Evolutionary conservation across 2,113 vertebrate genomes (phyloP).

Genomic region (Bujurquina vittata): DNA sequence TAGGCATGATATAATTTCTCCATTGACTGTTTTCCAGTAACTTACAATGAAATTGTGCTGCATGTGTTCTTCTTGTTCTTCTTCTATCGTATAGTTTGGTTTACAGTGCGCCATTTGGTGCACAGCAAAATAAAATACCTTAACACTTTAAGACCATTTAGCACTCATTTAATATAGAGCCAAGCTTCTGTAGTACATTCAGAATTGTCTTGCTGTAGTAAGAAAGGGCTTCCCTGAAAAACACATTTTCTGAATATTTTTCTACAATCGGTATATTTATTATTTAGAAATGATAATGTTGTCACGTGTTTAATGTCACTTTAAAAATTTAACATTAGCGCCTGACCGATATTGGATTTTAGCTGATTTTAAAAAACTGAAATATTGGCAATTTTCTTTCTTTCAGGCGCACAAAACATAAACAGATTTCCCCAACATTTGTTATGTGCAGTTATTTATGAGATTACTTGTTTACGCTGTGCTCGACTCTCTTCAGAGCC

Average conservation of each 20-base stretch:
- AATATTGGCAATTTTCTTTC: too few relatives aligned
- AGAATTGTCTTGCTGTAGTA: not conserved
- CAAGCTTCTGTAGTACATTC: not conserved
- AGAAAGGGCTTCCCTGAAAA: not conserved
- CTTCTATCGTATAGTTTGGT: not conserved
- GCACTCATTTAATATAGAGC: not conserved
- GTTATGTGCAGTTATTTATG: too few relatives aligned
- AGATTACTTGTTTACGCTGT: not conserved
- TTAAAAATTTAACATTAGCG: too few relatives aligned
- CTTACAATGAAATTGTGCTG: not conserved
- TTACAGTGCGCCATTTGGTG: too few relatives aligned
- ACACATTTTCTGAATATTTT: not conserved
- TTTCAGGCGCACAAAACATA: too few relatives aligned
- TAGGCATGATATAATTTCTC: not conserved
- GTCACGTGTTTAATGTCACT: too few relatives aligned
- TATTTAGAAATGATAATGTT: too few relatives aligned
- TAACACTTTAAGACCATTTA: not conserved
- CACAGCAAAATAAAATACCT: too few relatives aligned
- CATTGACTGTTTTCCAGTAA: too few relatives aligned
- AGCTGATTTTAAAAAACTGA: too few relatives aligned
- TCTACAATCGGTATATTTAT: not conserved
- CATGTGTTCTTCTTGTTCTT: not conserved
- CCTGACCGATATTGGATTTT: not conserved
- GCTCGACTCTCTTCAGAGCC: not conserved
- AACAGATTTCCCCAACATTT: too few relatives aligned